Conservation (phyloP, 2,888 invertebrate genomes). For the Entomobrya multifasciata region DNA sequence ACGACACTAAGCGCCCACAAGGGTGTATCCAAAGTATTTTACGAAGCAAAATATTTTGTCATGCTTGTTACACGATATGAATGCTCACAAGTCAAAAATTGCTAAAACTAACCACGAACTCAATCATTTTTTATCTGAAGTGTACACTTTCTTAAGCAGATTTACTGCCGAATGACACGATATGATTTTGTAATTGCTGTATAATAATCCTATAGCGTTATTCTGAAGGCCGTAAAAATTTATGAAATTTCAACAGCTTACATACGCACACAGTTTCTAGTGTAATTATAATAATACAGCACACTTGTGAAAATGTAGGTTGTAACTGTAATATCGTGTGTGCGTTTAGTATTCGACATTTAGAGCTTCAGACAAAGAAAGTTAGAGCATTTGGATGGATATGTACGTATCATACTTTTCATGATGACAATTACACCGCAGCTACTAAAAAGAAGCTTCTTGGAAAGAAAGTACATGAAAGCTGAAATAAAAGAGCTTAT, state of each 20-base stretch:
- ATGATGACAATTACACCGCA: neutral
- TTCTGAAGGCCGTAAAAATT: conserved; percentile 6
- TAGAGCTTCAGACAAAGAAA: too few species aligned
- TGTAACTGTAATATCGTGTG: neutral
- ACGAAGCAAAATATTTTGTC: neutral
- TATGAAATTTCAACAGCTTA: neutral
- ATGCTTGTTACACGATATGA: neutral
- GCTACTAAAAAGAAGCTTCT: neutral
- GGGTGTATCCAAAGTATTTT: neutral
- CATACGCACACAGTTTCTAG: neutral
- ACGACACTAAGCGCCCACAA: neutral
- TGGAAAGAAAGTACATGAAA: neutral
- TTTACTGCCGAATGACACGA: conserved; percentile 27
- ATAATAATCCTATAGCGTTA: neutral
- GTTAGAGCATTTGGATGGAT: neutral
- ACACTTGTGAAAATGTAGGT: neutral
- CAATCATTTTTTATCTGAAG: neutral
- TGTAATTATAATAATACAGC: neutral
- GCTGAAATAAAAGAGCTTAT: neutral
- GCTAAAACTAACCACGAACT: neutral
- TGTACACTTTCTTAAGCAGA: neutral
- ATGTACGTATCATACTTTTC: neutral
- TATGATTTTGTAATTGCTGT: neutral
- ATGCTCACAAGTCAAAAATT: neutral
- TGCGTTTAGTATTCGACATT: too few species aligned